Evolutionary conservation across 2,113 vertebrate species (phyloP), one percentile per base, ranked within the genome.

Genomic region (Sigmodon hispidus): DNA sequence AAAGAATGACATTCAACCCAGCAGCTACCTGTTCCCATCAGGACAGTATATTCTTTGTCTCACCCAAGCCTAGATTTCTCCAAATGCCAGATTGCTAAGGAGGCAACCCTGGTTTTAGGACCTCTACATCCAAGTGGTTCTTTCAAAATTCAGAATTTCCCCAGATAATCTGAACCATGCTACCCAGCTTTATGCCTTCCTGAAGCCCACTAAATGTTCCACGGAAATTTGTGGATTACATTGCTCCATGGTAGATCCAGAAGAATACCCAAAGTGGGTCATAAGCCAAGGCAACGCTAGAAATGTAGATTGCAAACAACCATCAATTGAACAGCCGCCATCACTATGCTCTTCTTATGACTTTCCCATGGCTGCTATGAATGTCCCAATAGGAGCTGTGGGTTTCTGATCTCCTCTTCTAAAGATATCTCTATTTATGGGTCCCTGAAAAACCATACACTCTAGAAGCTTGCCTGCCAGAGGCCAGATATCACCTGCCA

Each of bases 361-460:
- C 4, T 22, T 12, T 48, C 80, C 65, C 15, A 2, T 45, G 59
- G 16, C 52, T 75, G 6, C 61, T 26, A 13, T 61, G 76, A 52
- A 21, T 50, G 86, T 45, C 65, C 85, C n/a, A 24, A 9, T 57
- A 63, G 8, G 21, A 0, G 21, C 45, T 50, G 1, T 40, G 65
- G 59, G 61, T 93, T 93, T 97, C 87, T 91, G 75, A 90, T 9
- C n/a, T 63, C 40, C 52, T 88, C 69, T 89, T 43, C 65, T 10
- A 91, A 90, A 48, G 7, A 91, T n/a, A 67, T 86, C 48, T 4
- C 4, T 4, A 15, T 87, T 93, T 81, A 85, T 43, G 36, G 84
- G 77, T 52, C 81, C 97, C 92, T 94, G 43, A 89, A 93, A 95
- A 69, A 75, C 7, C 1, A 19, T 83, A 21, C 43, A 0, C 16